Conservation (phyloP, 2,113 vertebrate species). For the Sterna hirundo region DNA sequence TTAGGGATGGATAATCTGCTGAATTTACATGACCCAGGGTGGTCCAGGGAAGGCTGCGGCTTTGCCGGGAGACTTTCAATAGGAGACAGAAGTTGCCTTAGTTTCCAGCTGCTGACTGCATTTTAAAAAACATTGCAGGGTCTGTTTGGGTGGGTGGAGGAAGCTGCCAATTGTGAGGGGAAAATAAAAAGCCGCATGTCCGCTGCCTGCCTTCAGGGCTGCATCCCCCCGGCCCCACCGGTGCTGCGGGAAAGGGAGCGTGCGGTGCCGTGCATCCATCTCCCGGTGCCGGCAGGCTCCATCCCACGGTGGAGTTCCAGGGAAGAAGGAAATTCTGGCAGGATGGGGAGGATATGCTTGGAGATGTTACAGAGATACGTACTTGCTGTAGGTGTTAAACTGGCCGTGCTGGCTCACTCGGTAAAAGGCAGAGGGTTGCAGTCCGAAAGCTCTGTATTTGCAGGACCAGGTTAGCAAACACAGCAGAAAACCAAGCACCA, state of each 20-base stretch:
- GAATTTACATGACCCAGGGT: conserved; percentile 74
- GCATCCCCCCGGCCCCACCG: background rate
- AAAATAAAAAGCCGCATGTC: conserved; percentile 29
- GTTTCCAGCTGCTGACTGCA: conserved; percentile 68
- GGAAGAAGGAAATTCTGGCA: background rate
- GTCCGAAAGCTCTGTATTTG: background rate
- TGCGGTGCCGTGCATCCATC: background rate
- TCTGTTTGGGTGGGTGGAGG: conserved; percentile 57
- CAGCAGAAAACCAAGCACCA: background rate
- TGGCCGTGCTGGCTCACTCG: background rate
- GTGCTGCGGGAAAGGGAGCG: background rate
- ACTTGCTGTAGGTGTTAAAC: fast-evolving
- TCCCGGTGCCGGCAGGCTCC: fast-evolving
- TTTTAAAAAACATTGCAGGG: conserved; percentile 60
- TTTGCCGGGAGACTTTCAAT: conserved; percentile 69
- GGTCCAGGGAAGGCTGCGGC: conserved; percentile 57
- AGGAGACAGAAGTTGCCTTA: conserved; percentile 70
- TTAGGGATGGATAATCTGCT: conserved; percentile 74
- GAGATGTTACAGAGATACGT: background rate
- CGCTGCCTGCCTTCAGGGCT: background rate
- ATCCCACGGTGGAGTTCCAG: background rate
- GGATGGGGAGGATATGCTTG: background rate
- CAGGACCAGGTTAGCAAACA: background rate
- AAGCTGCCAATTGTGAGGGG: conserved; percentile 43
- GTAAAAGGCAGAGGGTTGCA: background rate